A percentile compares a stretch with the other conserved stretches of the same genome.
phyloP scores from a whole-genome alignment of 1,140 invertebrate genomes.

The Aethina tumida region DNA sequence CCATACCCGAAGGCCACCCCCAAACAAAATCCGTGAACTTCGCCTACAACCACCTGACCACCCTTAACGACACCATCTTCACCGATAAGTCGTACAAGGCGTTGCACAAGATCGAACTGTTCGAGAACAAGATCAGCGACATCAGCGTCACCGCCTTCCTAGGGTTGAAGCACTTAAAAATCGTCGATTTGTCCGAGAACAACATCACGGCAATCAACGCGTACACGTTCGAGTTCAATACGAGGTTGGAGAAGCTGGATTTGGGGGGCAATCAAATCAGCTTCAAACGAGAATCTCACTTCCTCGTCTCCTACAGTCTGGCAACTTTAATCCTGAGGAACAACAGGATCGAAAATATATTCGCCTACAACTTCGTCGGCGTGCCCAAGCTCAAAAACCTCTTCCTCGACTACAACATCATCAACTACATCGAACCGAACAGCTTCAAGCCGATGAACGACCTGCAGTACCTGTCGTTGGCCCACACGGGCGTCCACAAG shows the following conservation, averaged over 20 bases:
- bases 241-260: conserved; percentile 41
- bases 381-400: conserved; percentile 26
- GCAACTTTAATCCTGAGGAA: conserved; percentile 24
- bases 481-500: conserved; percentile 28
- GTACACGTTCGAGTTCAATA: conserved; percentile 46
- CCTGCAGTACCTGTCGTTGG: conserved; percentile 29
- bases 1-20: conserved; percentile 21
- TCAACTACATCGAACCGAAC: conserved; percentile 21
- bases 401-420: conserved; percentile 26
- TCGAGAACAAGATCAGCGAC: conserved; percentile 24
- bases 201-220: conserved; percentile 44
- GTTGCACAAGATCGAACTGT: conserved; percentile 20
- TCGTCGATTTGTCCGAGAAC: conserved; percentile 57
- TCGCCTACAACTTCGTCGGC: conserved; percentile 28
- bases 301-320: conserved; percentile 27
- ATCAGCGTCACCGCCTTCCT: conserved; percentile 43
- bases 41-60: conserved; percentile 27
- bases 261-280: conserved; percentile 45
- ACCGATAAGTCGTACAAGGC: conserved; percentile 23
- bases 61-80: conserved; percentile 23
- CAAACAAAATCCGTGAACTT: conserved; percentile 22
- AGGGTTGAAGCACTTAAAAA: conserved; percentile 49
- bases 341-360: conserved; percentile 30
- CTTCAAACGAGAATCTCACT: conserved; percentile 23
- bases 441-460: conserved; percentile 27